These are phyloP conservation scores for Microplitis manilae DNA, from an alignment of 2,888 invertebrate species.

Conservation along the genomic window DNA sequence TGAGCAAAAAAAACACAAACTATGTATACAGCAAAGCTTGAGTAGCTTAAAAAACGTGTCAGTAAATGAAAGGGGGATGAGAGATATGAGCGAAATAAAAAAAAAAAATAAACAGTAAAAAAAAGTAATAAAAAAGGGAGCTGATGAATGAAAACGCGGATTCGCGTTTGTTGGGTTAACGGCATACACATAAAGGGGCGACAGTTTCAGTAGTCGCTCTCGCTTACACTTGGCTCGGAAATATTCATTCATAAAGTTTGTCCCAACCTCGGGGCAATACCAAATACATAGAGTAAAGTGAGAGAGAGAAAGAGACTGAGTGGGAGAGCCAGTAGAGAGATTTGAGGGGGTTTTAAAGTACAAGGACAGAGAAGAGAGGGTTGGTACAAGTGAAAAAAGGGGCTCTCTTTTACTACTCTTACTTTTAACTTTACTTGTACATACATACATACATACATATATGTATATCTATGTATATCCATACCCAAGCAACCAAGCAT, in stretches of 20 bases:
- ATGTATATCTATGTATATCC: background rate
- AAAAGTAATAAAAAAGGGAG: constrained; percentile 19
- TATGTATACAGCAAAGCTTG: background rate
- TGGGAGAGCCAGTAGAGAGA: constrained; percentile 22
- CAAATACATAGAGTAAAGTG: constrained; percentile 39
- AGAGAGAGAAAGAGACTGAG: constrained; percentile 17
- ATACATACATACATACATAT: background rate
- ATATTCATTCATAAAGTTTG: constrained; percentile 68
- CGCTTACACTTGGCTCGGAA: constrained; percentile 62
- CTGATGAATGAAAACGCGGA: constrained; percentile 40
- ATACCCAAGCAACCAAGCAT: background rate
- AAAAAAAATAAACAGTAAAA: constrained; percentile 1
- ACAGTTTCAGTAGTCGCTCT: constrained; percentile 32
- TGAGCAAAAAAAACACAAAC: background rate
- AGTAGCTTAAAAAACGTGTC: constrained; percentile 2
- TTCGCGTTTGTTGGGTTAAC: constrained; percentile 33
- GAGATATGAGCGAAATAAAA: background rate
- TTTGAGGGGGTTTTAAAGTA: constrained; percentile 43
- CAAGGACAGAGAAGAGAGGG: constrained; percentile 42
- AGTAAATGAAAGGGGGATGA: background rate
- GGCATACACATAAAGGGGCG: constrained; percentile 37
- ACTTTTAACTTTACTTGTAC: background rate
- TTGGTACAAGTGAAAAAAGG: background rate
- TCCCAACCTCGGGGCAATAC: constrained; percentile 55
- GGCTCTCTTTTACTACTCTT: constrained; percentile 7